Base-by-base conservation (phyloP, 2,797 vertebrate species). In the Scyliorhinus canicula region DNA sequence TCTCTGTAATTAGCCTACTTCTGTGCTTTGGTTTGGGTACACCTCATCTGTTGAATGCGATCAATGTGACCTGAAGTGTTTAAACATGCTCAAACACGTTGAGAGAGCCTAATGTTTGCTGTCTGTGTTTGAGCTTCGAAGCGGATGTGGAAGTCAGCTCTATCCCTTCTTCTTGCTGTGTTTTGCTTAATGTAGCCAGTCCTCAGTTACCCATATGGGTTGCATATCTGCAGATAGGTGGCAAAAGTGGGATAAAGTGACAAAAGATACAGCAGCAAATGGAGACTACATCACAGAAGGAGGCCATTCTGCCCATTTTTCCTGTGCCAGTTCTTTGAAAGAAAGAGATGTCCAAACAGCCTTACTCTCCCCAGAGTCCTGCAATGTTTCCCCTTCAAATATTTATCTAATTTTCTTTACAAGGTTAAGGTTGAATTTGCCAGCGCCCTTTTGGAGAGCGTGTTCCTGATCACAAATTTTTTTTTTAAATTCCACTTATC, bases 51-150 rank as follows among this genome's bases (percentile, higher is more conserved):
- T 71, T 94, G 93, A 52, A 50, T 21, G 93, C 47, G 67, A 94
- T 94, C 65, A 74, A 50, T 74, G 67, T 52, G 50, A 71, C 67
- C 31, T 94, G 44, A 74, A 74, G 93, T 94, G 93, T 35, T 50
- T 71, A 55, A 52, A 71, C 31, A 52, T 74, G 47, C 50, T 74
- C 67, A 94, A 69, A 93, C 91, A 67, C 40, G 12, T 50, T 67
- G 69, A 94, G 28, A 94, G 93, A n/a, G 47, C 93, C 31, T 2
- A 71, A 69, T 94, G 65, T 94, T 94, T 94, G 93, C 93, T 94
- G 28, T 94, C 67, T 35, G 12, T 94, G 67, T 94, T 94, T 94
- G 44, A 28, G 28, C 67, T 94, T 19, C 35, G 1, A 12, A 9
- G 65, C 93, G n/a, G 31, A 35, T n/a, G 40, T 71, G 31, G 55